These are phyloP conservation scores for Ophraella communa DNA, from an alignment of 2,888 invertebrate genomes.

Conservation along the genomic window DNA sequence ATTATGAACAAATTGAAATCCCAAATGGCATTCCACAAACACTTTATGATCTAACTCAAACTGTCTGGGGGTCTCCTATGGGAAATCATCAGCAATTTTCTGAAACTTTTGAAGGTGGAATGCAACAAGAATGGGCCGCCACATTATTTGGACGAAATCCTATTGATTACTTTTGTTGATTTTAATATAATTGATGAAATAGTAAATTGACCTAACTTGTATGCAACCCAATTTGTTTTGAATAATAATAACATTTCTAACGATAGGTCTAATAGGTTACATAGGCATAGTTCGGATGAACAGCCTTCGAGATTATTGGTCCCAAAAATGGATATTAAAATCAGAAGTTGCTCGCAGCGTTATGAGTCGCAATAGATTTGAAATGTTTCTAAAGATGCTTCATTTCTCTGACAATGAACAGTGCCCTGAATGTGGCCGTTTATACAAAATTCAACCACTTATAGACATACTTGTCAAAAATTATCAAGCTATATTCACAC, in stretches of 20 bases:
- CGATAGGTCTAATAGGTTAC: slow-evolving; percentile 30
- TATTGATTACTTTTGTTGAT: no score
- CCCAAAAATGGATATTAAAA: slow-evolving; percentile 15
- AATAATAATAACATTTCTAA: slow-evolving; percentile 16
- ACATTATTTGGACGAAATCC: no score
- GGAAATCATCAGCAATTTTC: no score
- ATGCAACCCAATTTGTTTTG: slow-evolving; percentile 27
- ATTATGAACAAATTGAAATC: no score
- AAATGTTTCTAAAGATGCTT: slow-evolving; percentile 29
- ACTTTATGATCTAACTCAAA: no score
- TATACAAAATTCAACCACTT: slow-evolving; percentile 39
- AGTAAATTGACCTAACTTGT: slow-evolving; percentile 15
- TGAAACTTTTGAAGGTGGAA: no score
- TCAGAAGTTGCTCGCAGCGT: slow-evolving; percentile 13
- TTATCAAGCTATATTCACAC: slow-evolving; percentile 36
- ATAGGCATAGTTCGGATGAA: slow-evolving; percentile 23
- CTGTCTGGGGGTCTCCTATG: no score
- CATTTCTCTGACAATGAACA: slow-evolving; percentile 44
- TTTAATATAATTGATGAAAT: no score
- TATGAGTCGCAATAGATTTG: slow-evolving; percentile 26
- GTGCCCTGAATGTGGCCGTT: slow-evolving; percentile 36
- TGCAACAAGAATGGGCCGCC: no score
- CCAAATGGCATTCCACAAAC: no score
- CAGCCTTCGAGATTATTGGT: slow-evolving; percentile 31
- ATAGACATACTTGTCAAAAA: slow-evolving; percentile 35